Evolutionary conservation across 2,888 invertebrate genomes (phyloP).

Genomic region (Cosmorhoe ocellata): DNA sequence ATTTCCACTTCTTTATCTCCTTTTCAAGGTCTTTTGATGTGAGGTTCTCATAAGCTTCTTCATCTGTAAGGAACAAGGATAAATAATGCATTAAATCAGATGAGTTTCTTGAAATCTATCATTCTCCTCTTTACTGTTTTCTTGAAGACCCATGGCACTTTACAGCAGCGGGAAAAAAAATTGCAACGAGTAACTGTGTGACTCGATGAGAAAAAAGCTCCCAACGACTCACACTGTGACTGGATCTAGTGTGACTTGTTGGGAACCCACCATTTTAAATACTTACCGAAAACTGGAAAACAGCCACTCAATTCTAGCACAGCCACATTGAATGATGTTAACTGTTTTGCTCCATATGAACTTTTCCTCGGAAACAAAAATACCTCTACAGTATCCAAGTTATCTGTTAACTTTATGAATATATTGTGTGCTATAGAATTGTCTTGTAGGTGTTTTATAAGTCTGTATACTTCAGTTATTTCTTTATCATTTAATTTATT

Average conservation of each 20-base stretch:
- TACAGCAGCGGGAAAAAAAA: no score
- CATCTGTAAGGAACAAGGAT: constrained; percentile 42
- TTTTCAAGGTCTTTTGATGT: constrained; percentile 48
- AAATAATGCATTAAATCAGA: no score
- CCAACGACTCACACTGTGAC: no score
- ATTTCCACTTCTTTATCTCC: constrained; percentile 61
- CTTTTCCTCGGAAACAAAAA: constrained; percentile 86
- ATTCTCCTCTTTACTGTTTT: no score
- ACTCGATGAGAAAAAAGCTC: no score
- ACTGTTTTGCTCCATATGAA: constrained; percentile 80
- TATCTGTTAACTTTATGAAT: constrained; percentile 83
- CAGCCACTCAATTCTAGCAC: constrained; percentile 90
- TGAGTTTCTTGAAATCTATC: background rate
- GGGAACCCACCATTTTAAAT: background rate
- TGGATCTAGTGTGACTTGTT: no score
- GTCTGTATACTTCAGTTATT: constrained; percentile 65
- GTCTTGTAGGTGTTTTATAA: constrained; percentile 82
- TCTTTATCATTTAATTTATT: constrained; percentile 46
- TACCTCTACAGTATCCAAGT: constrained; percentile 64
- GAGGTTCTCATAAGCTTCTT: constrained; percentile 48
- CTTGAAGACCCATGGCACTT: no score
- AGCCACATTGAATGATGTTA: constrained; percentile 85
- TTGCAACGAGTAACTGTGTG: no score
- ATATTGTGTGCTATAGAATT: constrained; percentile 89
- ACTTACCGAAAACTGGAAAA: constrained; percentile 86